These are phyloP conservation scores for Macrosteles quadrilineatus DNA, from an alignment of 1,140 invertebrate genomes.

Conservation along the genomic window DNA sequence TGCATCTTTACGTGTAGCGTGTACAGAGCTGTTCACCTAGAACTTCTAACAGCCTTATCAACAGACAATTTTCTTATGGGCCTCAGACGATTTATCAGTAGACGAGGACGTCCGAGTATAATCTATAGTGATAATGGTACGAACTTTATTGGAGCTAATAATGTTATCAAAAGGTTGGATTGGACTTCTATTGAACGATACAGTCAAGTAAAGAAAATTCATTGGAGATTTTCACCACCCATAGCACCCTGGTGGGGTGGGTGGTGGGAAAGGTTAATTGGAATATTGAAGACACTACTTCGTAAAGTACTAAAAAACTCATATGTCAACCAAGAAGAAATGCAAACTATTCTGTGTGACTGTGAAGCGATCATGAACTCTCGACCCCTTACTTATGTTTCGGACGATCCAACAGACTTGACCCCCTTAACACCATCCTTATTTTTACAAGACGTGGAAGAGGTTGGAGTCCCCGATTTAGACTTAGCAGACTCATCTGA, in stretches of 20 bases:
- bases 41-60: constrained; percentile 43
- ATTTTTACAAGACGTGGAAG: constrained; percentile 41
- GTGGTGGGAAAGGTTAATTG: constrained; percentile 49
- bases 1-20: constrained; percentile 48
- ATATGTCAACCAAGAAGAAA: constrained; percentile 27
- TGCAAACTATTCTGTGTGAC: constrained; percentile 30
- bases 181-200: constrained; percentile 41
- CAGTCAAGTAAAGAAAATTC: constrained; percentile 41
- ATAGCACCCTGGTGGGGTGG: constrained; percentile 49
- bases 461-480: constrained; percentile 36
- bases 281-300: constrained; percentile 34
- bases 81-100: constrained; percentile 46
- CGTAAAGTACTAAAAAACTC: constrained; percentile 28
- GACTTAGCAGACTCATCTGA: not conserved
- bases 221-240: constrained; percentile 51
- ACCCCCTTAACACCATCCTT: constrained; percentile 35
- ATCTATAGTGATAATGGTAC: constrained; percentile 52
- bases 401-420: constrained; percentile 37
- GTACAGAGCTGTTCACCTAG: constrained; percentile 48
- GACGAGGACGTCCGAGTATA: constrained; percentile 43
- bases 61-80: constrained; percentile 43
- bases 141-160: constrained; percentile 46
- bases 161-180: constrained; percentile 43
- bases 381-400: constrained; percentile 47
- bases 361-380: constrained; percentile 44